phyloP scores from a whole-genome alignment of 1,140 invertebrate genomes.

The Phortica variegata region DNA sequence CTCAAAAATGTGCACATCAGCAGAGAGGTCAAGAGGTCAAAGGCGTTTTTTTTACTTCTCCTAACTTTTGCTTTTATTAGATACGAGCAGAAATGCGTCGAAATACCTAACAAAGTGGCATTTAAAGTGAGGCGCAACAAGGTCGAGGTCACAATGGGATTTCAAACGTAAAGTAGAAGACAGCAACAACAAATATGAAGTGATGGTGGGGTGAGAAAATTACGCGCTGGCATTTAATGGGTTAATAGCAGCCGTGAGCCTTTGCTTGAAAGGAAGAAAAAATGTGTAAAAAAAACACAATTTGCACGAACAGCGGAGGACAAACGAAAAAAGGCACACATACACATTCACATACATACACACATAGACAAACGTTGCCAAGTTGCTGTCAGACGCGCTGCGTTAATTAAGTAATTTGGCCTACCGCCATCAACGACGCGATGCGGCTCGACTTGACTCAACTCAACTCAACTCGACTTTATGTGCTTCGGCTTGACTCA shows the following conservation, averaged over 20 bases:
- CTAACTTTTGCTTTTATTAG: conserved; percentile 1
- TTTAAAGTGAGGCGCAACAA: conserved; percentile 20
- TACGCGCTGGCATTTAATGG: too few relatives aligned
- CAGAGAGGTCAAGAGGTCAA: conserved; percentile 33
- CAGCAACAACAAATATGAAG: conserved; percentile 2
- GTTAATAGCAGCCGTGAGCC: too few relatives aligned
- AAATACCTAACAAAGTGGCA: conserved; percentile 19
- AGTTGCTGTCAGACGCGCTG: conserved; percentile 23
- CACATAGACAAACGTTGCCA: background rate
- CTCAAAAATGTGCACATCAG: too few relatives aligned
- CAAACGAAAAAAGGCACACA: background rate
- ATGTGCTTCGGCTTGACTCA: background rate
- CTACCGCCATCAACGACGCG: background rate
- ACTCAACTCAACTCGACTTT: too few relatives aligned
- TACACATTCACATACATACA: too few relatives aligned
- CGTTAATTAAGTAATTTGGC: conserved; percentile 42
- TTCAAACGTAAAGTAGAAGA: background rate
- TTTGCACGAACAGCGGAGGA: background rate
- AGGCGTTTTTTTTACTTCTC: background rate
- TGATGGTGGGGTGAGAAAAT: too few relatives aligned
- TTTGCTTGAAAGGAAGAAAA: too few relatives aligned
- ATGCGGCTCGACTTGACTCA: background rate
- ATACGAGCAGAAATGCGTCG: too few relatives aligned
- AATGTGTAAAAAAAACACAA: too few relatives aligned
- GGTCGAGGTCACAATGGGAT: conserved; percentile 23